A percentile compares a stretch with the other conserved stretches of the same genome.
Evolutionary conservation across 2,797 vertebrate species (phyloP).

Genomic region (Sarcophilus harrisii): DNA sequence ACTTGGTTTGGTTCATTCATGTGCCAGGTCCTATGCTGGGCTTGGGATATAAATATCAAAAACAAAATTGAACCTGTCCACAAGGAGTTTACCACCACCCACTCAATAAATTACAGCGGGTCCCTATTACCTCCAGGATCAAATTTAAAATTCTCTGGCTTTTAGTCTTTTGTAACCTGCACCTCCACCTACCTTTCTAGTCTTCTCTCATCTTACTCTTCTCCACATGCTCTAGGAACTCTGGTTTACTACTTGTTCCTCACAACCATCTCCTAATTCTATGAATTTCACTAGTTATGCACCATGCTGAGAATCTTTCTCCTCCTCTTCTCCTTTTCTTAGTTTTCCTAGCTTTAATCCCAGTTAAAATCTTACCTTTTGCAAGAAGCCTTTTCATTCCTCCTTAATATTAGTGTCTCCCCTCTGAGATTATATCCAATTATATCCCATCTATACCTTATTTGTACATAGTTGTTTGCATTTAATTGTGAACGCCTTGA

Average conservation of each 20-base stretch:
- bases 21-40: background rate
- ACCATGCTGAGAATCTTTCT: background rate
- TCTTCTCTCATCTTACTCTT: background rate
- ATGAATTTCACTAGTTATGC: background rate
- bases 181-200: background rate
- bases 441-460: background rate
- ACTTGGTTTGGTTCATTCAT: background rate
- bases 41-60: background rate
- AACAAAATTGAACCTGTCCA: background rate
- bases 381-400: background rate
- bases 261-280: background rate
- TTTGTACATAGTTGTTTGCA: background rate
- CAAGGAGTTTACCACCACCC: background rate
- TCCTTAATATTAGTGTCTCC: background rate
- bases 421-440: background rate
- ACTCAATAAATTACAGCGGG: background rate
- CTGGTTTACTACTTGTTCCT: background rate
- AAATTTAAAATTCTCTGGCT: background rate
- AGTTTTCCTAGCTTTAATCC: background rate
- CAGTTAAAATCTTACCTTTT: background rate
- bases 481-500: background rate
- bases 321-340: background rate
- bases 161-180: background rate
- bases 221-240: background rate
- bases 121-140: background rate